Percentiles rank a stretch among this genome's conserved stretches.
Conservation (phyloP, 2,113 vertebrate genomes). For the Ceyx melanurus region DNA sequence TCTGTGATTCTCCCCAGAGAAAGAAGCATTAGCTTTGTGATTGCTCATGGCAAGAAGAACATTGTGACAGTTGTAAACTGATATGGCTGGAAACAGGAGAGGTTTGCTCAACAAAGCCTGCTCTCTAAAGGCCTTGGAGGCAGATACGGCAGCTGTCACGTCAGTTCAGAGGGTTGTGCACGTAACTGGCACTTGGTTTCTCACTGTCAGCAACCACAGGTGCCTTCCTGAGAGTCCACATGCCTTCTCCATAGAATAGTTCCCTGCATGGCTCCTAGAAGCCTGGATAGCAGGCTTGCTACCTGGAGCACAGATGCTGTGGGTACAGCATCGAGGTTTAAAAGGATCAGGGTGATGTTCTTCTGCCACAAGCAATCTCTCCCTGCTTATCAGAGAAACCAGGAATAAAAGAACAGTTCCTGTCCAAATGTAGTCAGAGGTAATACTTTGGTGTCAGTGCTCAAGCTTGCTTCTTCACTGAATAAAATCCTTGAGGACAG, state of each 20-base stretch:
- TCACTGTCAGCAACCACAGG: neutral
- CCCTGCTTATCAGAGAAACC: neutral
- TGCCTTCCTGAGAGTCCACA: neutral
- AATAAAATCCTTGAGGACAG: neutral
- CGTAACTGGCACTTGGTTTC: neutral
- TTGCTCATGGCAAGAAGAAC: neutral
- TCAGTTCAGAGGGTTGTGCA: neutral
- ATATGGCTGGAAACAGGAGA: neutral
- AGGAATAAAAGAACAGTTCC: neutral
- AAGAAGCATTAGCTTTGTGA: neutral
- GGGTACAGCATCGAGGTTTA: neutral
- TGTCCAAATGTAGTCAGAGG: neutral
- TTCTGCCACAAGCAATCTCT: neutral
- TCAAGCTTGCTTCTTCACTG: neutral
- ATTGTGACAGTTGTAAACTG: neutral
- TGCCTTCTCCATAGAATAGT: neutral
- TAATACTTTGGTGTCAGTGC: neutral
- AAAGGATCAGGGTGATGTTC: neutral
- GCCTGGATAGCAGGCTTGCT: neutral
- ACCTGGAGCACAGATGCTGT: neutral
- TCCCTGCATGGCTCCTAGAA: neutral
- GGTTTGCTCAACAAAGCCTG: neutral
- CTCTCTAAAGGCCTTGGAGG: neutral
- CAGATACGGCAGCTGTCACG: rapidly evolving
- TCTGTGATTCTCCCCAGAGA: neutral